phyloP scores from a whole-genome alignment of 2,113 vertebrate genomes.

The Canis aureus region DNA sequence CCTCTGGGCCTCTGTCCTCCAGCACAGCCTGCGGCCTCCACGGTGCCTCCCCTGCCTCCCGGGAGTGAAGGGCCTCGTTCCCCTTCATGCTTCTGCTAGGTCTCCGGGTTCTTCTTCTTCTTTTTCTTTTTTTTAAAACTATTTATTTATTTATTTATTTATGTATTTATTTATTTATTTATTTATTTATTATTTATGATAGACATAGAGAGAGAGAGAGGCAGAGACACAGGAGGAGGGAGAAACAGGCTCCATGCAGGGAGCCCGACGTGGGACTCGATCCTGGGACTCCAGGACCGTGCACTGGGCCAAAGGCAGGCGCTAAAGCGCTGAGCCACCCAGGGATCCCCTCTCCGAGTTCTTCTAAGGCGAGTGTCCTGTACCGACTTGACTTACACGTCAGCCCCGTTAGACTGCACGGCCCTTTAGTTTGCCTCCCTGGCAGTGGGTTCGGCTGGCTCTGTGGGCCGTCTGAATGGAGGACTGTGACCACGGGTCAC shows the following conservation, averaged over 20 bases:
- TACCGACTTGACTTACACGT: rapidly evolving
- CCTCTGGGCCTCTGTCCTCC: neutral
- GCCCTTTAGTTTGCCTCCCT: neutral
- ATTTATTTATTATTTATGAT: too few relatives aligned
- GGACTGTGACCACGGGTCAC: neutral
- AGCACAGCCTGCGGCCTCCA: rapidly evolving
- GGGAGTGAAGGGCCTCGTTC: neutral
- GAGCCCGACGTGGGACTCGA: too few relatives aligned
- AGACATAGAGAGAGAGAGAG: too few relatives aligned
- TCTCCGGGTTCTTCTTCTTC: neutral
- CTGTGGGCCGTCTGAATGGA: neutral
- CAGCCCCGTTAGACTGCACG: rapidly evolving
- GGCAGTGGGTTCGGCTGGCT: neutral
- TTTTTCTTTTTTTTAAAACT: too few relatives aligned
- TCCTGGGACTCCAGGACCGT: too few relatives aligned
- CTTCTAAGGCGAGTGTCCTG: neutral
- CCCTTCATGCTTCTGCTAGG: neutral
- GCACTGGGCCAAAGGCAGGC: too few relatives aligned
- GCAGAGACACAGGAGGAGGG: too few relatives aligned
- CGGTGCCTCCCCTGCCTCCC: too few relatives aligned
- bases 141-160: too few relatives aligned
- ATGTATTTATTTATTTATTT: too few relatives aligned
- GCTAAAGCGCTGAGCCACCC: too few relatives aligned
- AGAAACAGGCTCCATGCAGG: too few relatives aligned
- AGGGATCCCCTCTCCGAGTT: neutral